These are phyloP conservation scores for Linyphia triangularis DNA, from an alignment of 2,888 invertebrate genomes.

Conservation along the genomic window DNA sequence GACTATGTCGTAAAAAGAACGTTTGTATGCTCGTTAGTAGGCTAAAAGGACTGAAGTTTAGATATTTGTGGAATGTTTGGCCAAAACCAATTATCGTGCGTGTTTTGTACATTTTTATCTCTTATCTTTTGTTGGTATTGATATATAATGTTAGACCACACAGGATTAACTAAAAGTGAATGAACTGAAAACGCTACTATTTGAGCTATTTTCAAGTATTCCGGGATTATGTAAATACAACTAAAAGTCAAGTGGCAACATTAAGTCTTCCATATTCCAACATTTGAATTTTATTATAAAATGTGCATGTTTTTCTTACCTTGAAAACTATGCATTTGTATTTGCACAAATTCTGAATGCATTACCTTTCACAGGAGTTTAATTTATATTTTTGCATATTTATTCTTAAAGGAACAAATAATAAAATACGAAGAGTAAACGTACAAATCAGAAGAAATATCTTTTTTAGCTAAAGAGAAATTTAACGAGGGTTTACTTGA, in stretches of 20 bases:
- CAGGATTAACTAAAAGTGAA: not conserved
- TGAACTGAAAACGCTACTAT: not conserved
- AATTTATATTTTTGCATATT: no score
- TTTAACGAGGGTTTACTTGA: no score
- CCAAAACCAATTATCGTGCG: not conserved
- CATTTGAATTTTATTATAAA: no score
- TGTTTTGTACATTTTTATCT: not conserved
- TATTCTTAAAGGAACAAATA: no score
- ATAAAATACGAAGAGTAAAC: no score
- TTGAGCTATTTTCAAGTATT: not conserved
- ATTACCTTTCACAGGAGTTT: no score
- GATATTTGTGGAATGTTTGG: not conserved
- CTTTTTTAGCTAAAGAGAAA: no score
- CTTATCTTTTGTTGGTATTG: not conserved
- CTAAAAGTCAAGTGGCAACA: not conserved
- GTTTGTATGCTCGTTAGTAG: not conserved
- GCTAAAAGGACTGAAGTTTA: not conserved
- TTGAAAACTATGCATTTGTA: no score
- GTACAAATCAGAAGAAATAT: no score
- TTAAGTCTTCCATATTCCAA: no score
- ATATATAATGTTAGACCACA: not conserved
- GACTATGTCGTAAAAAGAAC: conserved; percentile 5
- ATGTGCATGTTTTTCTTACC: no score
- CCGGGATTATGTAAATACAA: not conserved
- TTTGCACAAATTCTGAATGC: no score